Evolutionary conservation across 30 jellyfish, hydroid and myxozoan genomes (phyloP).

Genomic region (Aurelia sp.): DNA sequence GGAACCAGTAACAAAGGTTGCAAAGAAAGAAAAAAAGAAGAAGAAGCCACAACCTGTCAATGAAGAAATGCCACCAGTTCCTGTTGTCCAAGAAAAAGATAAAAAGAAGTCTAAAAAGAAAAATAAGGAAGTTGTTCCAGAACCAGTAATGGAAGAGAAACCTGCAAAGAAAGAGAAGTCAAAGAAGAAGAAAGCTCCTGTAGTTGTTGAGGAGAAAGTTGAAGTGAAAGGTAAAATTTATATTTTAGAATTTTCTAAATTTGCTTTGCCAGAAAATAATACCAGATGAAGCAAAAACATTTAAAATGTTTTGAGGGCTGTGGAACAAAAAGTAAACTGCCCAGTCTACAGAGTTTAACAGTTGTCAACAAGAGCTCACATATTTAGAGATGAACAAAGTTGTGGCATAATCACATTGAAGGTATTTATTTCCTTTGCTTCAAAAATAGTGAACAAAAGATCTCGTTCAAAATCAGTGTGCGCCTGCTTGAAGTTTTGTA

Average conservation of each 20-base stretch:
- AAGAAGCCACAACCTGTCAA: slow-evolving; percentile 24
- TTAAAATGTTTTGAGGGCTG: background rate
- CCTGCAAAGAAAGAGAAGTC: slow-evolving; percentile 27
- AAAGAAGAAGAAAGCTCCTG: slow-evolving; percentile 15
- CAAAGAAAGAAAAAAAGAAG: slow-evolving; percentile 44
- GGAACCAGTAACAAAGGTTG: slow-evolving; percentile 34
- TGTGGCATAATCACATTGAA: too few species aligned
- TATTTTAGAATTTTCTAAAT: background rate
- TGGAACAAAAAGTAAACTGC: too few species aligned
- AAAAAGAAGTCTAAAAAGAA: slow-evolving; percentile 42
- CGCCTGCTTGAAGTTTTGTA: too few species aligned
- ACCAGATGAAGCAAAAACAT: too few species aligned
- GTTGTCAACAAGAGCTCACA: too few species aligned
- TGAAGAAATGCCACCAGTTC: slow-evolving; percentile 1
- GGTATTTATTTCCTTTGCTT: too few species aligned
- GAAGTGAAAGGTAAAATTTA: background rate
- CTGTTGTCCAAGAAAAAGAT: slow-evolving; percentile 46
- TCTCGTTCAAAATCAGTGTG: too few species aligned
- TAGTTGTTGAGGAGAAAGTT: background rate
- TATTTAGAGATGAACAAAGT: too few species aligned
- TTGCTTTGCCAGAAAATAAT: background rate
- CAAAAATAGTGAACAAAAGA: too few species aligned
- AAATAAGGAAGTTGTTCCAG: slow-evolving; percentile 6
- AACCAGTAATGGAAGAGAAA: slow-evolving; percentile 14
- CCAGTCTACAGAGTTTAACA: too few species aligned